Conservation (phyloP, 2,113 vertebrate genomes). For the Neotragus pygmaeus region DNA sequence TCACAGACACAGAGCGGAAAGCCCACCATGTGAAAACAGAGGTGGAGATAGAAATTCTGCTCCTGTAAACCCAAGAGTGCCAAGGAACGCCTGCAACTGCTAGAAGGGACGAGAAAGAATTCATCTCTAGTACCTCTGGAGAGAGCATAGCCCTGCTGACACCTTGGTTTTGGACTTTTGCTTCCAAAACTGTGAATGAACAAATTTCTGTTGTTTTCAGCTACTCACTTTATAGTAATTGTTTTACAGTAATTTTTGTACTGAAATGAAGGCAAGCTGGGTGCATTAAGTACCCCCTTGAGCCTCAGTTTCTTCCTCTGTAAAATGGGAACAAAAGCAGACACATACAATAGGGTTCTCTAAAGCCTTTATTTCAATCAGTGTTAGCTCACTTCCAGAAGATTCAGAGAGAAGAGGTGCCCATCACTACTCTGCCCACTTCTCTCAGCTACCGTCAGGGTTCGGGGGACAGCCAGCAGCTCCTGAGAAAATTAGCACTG, state of each 20-base stretch:
- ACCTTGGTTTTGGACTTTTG: neutral
- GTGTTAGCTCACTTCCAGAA: neutral
- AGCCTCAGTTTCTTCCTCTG: neutral
- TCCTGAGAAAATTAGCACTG: neutral
- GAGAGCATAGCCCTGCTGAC: neutral
- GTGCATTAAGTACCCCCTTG: neutral
- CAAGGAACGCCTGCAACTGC: no score
- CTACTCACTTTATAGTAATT: neutral
- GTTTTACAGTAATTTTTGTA: neutral
- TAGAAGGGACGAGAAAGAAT: neutral
- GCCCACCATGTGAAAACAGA: neutral
- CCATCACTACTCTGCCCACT: fast-evolving
- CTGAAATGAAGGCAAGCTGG: neutral
- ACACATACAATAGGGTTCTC: neutral
- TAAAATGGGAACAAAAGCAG: neutral
- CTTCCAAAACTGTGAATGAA: neutral
- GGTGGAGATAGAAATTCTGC: neutral
- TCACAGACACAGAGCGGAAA: neutral
- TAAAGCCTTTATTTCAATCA: neutral
- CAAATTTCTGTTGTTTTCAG: neutral
- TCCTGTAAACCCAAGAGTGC: neutral
- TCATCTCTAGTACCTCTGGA: neutral
- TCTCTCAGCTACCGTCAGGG: neutral
- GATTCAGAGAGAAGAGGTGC: neutral
- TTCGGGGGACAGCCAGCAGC: neutral